phyloP scores from a whole-genome alignment of 2,113 vertebrate genomes.

The Spea bombifrons region DNA sequence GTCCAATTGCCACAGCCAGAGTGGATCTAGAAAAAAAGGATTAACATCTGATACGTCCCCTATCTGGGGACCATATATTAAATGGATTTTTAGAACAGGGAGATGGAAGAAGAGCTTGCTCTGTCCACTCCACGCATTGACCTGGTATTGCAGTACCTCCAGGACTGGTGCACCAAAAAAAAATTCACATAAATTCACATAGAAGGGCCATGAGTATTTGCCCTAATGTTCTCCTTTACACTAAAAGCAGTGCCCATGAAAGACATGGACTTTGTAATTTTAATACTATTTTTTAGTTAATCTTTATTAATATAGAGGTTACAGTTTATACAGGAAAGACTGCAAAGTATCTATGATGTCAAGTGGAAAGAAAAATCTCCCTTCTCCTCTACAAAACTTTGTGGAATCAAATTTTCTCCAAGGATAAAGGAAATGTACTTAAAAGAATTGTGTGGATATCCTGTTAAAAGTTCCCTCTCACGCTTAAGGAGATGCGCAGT shows the following conservation, averaged over 20 bases:
- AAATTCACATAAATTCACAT: constrained; percentile 80
- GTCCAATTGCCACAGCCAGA: too few relatives aligned
- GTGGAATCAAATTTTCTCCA: not conserved
- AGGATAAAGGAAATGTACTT: not conserved
- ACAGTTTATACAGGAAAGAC: constrained; percentile 51
- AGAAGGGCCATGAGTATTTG: constrained; percentile 65
- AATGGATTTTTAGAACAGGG: too few relatives aligned
- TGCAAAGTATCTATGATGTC: not conserved
- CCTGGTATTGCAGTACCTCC: too few relatives aligned
- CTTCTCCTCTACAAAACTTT: not conserved
- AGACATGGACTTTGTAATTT: constrained; percentile 57
- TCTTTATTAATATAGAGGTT: constrained; percentile 41
- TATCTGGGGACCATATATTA: too few relatives aligned
- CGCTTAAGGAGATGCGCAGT: too few relatives aligned
- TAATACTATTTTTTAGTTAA: constrained; percentile 26
- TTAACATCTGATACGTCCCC: too few relatives aligned
- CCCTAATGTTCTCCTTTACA: constrained; percentile 65
- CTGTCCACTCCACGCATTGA: too few relatives aligned
- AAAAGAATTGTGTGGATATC: not conserved
- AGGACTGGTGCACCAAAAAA: too few relatives aligned
- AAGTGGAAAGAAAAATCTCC: not conserved
- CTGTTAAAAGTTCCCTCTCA: too few relatives aligned
- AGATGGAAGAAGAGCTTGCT: too few relatives aligned
- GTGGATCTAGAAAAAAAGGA: too few relatives aligned
- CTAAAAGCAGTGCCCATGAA: constrained; percentile 59